Conservation (phyloP, 2,888 invertebrate species). For the Calameuta pallipes region DNA sequence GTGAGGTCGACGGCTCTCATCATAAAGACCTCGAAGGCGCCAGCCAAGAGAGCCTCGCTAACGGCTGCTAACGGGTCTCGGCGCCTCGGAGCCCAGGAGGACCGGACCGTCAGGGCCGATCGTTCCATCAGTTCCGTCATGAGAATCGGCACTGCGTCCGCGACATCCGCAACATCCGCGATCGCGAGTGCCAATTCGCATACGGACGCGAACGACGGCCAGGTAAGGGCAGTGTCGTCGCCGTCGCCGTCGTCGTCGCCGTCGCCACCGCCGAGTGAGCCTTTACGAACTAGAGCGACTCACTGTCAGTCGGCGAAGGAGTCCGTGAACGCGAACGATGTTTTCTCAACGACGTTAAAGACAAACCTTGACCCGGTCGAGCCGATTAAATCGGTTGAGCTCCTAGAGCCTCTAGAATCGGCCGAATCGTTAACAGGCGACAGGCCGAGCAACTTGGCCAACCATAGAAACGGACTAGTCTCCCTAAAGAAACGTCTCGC, state of each 20-base stretch:
- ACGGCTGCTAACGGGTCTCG: conserved; percentile 17
- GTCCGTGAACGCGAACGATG: background rate
- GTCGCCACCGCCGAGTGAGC: background rate
- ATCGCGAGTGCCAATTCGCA: too few relatives aligned
- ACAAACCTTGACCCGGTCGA: background rate
- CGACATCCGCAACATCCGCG: too few relatives aligned
- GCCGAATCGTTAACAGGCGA: background rate
- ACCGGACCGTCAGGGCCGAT: too few relatives aligned
- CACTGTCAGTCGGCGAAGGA: too few relatives aligned
- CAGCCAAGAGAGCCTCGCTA: conserved; percentile 34
- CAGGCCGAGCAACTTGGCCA: background rate
- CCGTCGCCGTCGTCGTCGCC: background rate
- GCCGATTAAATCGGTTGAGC: background rate
- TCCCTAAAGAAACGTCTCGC: background rate
- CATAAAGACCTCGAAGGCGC: conserved; percentile 58
- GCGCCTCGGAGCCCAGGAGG: background rate
- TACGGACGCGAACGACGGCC: background rate
- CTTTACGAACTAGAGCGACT: background rate
- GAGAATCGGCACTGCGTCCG: background rate
- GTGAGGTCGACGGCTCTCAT: conserved; percentile 62
- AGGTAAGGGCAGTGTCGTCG: background rate
- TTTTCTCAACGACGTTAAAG: background rate
- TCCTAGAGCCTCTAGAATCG: background rate
- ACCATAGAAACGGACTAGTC: conserved; percentile 42
- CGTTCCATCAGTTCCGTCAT: background rate